Evolutionary conservation across 2,113 vertebrate species (phyloP), one percentile per base, ranked within the genome.

Genomic region (Gobio gobio): DNA sequence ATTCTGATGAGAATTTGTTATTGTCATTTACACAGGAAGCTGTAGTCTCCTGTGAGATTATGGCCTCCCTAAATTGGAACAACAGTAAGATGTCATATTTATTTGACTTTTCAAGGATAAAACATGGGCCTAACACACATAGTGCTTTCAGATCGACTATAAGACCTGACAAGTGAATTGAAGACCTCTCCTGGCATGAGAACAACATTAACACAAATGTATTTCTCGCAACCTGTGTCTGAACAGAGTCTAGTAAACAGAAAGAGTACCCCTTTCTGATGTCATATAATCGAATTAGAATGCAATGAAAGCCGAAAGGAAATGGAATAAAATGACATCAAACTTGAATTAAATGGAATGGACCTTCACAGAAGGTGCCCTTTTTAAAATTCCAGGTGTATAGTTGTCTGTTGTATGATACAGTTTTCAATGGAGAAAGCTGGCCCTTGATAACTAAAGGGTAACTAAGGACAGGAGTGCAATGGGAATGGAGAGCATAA

Each of bases 1-100:
- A 4, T 68, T 85, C 54, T 82, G 70, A 85, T 78, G 63, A 85
- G 54, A 78, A 63, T 63, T 72, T 54, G n/a, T 75, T 10, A 45
- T 83, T 51, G 49, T 74, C 29, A 3, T 82, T 68, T 66, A 56
- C 63, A 79, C 49, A 79, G 45, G 78, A 73, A n/a, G 33, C 45
- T 56, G 13, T 2, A 26, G 70, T 22, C 40, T 80, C 47, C 36
- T 78, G 47, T 78, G 77, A 85, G 66, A 73, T 45, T 45, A 26
- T 61, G 49, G 29, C 8, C 58, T 36, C 26, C 68, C 59, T 84
- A 74, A 61, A 78, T 78, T 84, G 61, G 74, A 84, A 33, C 59
- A 78, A 61, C 77, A 61, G 56, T 43, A 78, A 61, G 22, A 78
- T 61, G 33, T 78, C 56, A 78, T 24, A 59, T 78, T 78, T 61